Conservation (phyloP, 2,888 invertebrate species). For the Tetranychus piercei region DNA sequence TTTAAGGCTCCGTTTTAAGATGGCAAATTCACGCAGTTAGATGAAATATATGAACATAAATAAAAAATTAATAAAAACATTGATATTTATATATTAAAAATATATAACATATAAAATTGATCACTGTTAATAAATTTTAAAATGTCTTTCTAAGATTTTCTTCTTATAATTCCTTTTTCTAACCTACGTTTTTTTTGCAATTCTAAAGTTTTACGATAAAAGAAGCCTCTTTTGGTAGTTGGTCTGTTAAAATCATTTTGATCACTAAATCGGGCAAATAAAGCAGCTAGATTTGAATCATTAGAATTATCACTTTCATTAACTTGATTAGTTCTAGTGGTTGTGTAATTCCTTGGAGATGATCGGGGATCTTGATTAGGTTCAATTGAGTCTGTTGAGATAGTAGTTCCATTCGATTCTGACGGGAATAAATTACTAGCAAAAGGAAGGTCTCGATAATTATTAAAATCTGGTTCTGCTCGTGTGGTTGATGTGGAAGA, state of each 20-base stretch:
- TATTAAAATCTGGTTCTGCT: neutral
- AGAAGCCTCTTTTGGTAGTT: constrained; percentile 9
- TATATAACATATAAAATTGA: too few species aligned
- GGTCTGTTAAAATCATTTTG: constrained; percentile 3
- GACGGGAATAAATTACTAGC: neutral
- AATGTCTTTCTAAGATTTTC: neutral
- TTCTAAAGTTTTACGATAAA: constrained; percentile 13
- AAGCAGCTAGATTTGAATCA: neutral
- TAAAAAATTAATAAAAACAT: too few species aligned
- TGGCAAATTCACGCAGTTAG: too few species aligned
- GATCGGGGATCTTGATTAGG: neutral
- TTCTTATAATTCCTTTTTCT: neutral
- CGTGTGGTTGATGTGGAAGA: neutral
- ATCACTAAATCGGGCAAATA: neutral
- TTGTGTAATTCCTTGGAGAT: neutral
- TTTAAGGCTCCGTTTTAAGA: too few species aligned
- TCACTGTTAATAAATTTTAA: neutral
- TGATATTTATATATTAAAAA: too few species aligned
- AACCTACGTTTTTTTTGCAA: neutral
- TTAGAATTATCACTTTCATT: neutral
- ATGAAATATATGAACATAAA: too few species aligned
- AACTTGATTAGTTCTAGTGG: neutral
- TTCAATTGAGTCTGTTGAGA: neutral
- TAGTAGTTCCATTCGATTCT: neutral
- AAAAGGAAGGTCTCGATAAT: neutral